Evolutionary conservation across 2,888 invertebrate genomes (phyloP).

Genomic region (Limnephilus lunatus): DNA sequence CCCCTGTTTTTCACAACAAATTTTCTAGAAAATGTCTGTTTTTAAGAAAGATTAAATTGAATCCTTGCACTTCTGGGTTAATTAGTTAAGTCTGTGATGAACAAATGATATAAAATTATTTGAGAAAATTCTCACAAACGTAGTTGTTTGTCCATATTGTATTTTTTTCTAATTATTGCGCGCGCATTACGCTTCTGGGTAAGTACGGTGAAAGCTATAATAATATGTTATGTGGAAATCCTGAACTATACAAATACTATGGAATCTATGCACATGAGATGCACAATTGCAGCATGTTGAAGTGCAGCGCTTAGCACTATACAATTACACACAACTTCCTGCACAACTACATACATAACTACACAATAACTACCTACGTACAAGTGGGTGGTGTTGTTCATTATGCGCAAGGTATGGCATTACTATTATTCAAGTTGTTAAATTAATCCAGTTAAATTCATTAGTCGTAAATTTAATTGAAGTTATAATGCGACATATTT

Average conservation of each 20-base stretch:
- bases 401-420: neutral
- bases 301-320: neutral
- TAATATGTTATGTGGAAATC: neutral
- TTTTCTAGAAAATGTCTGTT: neutral
- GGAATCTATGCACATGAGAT: slow-evolving; percentile 1
- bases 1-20: accelerated
- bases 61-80: too few species aligned
- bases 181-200: neutral
- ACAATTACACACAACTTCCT: neutral
- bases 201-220: neutral
- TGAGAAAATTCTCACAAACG: too few species aligned
- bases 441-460: neutral
- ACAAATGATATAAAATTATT: too few species aligned
- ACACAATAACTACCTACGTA: neutral
- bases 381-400: neutral
- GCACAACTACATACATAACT: neutral
- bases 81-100: too few species aligned
- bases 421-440: neutral
- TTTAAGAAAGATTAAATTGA: neutral
- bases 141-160: neutral
- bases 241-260: neutral
- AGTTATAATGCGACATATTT: neutral
- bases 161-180: neutral
- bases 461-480: neutral
- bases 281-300: neutral